These are phyloP conservation scores for Gopherus flavomarginatus DNA, from an alignment of 2,113 vertebrate genomes.

Conservation along the genomic window DNA sequence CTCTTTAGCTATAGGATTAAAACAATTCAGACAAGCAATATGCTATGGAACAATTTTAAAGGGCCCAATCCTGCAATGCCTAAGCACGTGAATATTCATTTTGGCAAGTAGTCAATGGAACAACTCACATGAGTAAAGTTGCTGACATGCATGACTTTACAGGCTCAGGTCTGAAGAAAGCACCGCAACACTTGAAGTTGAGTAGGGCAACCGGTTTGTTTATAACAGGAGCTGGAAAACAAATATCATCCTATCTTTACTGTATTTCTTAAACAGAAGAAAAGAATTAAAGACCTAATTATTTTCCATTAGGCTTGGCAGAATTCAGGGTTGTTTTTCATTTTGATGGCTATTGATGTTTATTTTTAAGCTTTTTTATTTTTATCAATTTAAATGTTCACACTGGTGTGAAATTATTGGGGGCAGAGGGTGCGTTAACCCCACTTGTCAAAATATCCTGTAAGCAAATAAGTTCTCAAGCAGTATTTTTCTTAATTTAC, in stretches of 20 bases:
- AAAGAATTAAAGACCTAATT: fast-evolving
- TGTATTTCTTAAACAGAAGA: neutral
- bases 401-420: too few relatives aligned
- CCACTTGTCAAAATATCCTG: neutral
- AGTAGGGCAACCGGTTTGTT: neutral
- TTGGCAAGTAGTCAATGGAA: neutral
- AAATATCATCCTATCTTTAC: neutral
- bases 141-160: neutral
- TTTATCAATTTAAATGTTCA: neutral
- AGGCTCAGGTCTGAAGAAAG: neutral
- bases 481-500: neutral
- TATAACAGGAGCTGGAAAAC: neutral
- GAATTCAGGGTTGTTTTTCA: neutral
- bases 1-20: neutral
- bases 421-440: too few relatives aligned
- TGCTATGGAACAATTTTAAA: neutral
- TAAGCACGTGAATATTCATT: neutral
- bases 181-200: neutral
- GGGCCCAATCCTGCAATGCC: neutral
- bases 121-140: neutral
- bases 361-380: neutral
- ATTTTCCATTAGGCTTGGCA: neutral
- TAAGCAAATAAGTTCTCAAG: neutral
- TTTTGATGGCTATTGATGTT: neutral
- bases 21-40: neutral